These are phyloP conservation scores for Epistrophella euchroma DNA, from an alignment of 2,888 invertebrate genomes.

Conservation along the genomic window DNA sequence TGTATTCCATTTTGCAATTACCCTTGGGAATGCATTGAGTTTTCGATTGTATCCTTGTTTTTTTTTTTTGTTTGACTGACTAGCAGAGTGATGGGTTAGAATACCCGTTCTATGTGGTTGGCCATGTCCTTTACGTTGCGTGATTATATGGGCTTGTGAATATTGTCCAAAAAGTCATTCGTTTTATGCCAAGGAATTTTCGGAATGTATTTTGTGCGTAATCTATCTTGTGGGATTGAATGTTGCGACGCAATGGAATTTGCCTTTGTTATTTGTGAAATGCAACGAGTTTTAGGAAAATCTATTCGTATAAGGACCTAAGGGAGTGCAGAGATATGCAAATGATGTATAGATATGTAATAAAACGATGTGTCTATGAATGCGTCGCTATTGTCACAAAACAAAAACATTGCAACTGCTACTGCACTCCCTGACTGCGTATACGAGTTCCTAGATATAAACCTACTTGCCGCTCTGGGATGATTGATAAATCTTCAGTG, in stretches of 20 bases:
- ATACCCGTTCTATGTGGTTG: constrained; percentile 49
- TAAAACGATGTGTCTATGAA: constrained; percentile 25
- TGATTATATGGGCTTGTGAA: constrained; percentile 63
- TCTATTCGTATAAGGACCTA: background rate
- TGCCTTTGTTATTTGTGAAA: constrained; percentile 44
- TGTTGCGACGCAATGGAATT: constrained; percentile 63
- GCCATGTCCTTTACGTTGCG: constrained; percentile 59
- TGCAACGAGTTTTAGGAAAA: constrained; percentile 20
- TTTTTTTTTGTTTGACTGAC: background rate
- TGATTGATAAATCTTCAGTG: constrained; percentile 69
- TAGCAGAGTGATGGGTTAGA: constrained; percentile 11
- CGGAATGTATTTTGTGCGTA: constrained; percentile 60
- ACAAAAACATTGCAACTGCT: constrained; percentile 49
- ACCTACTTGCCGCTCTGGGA: background rate
- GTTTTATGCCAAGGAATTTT: constrained; percentile 64
- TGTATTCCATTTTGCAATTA: constrained; percentile 67
- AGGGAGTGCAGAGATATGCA: background rate
- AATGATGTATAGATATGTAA: background rate
- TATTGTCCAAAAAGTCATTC: constrained; percentile 67
- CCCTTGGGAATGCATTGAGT: constrained; percentile 52
- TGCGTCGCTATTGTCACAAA: constrained; percentile 57
- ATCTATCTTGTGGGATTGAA: constrained; percentile 52
- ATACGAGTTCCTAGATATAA: no score
- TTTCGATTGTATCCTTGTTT: constrained; percentile 60
- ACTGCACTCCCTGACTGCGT: background rate